Evolutionary conservation across 2,888 invertebrate species (phyloP).

Genomic region (Lypha dubia): DNA sequence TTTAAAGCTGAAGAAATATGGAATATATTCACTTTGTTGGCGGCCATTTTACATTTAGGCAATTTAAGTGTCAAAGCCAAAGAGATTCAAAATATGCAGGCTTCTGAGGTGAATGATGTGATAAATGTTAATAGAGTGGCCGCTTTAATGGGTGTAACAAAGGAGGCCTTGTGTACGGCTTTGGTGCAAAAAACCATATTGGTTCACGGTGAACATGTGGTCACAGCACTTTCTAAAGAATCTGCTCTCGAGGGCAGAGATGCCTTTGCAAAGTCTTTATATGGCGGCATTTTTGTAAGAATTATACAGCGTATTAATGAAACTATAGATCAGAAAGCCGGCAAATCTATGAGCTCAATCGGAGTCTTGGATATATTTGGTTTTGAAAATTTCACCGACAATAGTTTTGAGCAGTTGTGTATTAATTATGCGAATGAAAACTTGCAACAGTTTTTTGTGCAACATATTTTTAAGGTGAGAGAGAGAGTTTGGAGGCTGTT

Average conservation of each 20-base stretch:
- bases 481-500: not conserved
- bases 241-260: slow-evolving; percentile 93
- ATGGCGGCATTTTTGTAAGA: slow-evolving; percentile 94
- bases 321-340: slow-evolving; percentile 86
- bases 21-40: slow-evolving; percentile 92
- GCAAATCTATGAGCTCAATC: slow-evolving; percentile 87
- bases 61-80: slow-evolving; percentile 93
- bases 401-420: slow-evolving; percentile 97
- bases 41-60: slow-evolving; percentile 95
- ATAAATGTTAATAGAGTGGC: slow-evolving; percentile 88
- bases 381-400: slow-evolving; percentile 96
- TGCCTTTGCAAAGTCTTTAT: slow-evolving; percentile 96
- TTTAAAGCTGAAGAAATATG: slow-evolving; percentile 93
- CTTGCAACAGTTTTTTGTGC: slow-evolving; percentile 97
- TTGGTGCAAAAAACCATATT: slow-evolving; percentile 94
- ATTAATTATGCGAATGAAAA: slow-evolving; percentile 99
- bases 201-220: slow-evolving; percentile 91
- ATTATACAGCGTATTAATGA: slow-evolving; percentile 95
- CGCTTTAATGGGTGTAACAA: slow-evolving; percentile 88
- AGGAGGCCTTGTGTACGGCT: slow-evolving; percentile 89
- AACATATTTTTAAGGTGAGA: slow-evolving; percentile 93
- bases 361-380: slow-evolving; percentile 98
- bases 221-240: slow-evolving; percentile 89
- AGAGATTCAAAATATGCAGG: slow-evolving; percentile 92
- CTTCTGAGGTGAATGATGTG: slow-evolving; percentile 91